phyloP scores from a whole-genome alignment of 1,140 invertebrate genomes.

The Bombus waltoni region DNA sequence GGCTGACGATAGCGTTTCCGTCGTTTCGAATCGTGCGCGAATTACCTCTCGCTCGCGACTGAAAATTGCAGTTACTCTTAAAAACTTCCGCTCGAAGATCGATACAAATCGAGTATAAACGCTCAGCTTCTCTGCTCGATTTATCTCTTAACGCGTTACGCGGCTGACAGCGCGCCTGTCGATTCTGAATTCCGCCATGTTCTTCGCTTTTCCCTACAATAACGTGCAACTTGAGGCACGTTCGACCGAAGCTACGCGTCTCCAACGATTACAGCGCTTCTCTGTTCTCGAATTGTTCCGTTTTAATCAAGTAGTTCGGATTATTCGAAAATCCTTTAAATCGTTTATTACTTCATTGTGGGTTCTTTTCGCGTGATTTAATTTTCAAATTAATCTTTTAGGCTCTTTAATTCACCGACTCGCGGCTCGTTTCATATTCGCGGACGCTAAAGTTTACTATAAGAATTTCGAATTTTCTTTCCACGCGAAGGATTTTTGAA shows the following conservation, averaged over 20 bases:
- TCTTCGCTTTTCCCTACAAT: neutral
- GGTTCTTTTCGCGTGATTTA: neutral
- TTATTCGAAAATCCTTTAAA: neutral
- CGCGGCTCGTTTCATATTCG: no score
- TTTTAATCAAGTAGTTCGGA: neutral
- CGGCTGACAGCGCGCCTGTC: neutral
- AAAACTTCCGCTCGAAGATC: neutral
- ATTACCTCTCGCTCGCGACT: neutral
- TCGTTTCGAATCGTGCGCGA: conserved; percentile 4
- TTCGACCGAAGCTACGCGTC: neutral
- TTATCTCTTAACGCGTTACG: neutral
- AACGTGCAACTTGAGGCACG: neutral
- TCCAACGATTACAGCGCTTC: neutral
- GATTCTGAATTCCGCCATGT: neutral
- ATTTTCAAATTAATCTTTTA: neutral
- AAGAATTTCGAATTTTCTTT: no score
- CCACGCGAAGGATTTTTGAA: no score
- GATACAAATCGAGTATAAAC: conserved; percentile 15
- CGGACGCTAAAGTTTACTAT: no score
- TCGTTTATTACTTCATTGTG: neutral
- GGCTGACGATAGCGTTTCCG: neutral
- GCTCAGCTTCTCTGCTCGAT: neutral
- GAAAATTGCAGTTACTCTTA: conserved; percentile 19
- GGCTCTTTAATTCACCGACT: no score
- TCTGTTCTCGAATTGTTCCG: neutral